Base-by-base conservation (phyloP, 2,888 invertebrate species). In the Acleris emargana region DNA sequence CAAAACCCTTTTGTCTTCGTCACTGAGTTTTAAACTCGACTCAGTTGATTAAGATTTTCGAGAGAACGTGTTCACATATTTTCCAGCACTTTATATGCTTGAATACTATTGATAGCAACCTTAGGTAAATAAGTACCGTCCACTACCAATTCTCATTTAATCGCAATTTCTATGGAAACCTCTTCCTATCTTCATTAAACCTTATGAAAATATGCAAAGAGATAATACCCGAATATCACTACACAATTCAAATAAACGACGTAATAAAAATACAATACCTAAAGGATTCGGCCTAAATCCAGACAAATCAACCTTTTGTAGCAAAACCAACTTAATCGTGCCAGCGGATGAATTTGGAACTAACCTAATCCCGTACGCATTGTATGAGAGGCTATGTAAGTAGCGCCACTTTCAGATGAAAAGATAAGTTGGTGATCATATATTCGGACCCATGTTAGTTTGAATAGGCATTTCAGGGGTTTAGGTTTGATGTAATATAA, bases 251-350 rank as follows among this genome's bases (percentile, higher is more conserved):
- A 58, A 58, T 49, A 49, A 49, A 49, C 20, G 58, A 28, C 20
- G 32, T 58, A 49, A 49, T 49, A 58, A 49, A 58, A 49, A 58
- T 18, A 49, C 49, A 49, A 58, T 58, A 32, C 32, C 58, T 49
- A 32, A 57, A 58, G 49, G 58, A 57, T 57, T 25, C 25, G 22
- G 17, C 28, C 32, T 49, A 58, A 45, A 58, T 18, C 49, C 58
- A 32, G 7, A 58, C 58, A 49, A 58, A 58, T 58, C 47, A 49
- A 16, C 58, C 1, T 55, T 32, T 52, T 49, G 32, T 57, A 28
- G 25, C 17, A 17, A 18, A 32, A 58, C 58, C 25, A 58, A 49
- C 32, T 32, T 58, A 58, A 16, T 25, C 3, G 3, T n/a, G 25
- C 28, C 5, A 6, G 49, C 13, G 58, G 58, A n/a, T n/a, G 49